Evolutionary conservation across 1,140 invertebrate genomes (phyloP), one percentile per base, ranked within the genome.

Genomic region (Cylas formicarius): DNA sequence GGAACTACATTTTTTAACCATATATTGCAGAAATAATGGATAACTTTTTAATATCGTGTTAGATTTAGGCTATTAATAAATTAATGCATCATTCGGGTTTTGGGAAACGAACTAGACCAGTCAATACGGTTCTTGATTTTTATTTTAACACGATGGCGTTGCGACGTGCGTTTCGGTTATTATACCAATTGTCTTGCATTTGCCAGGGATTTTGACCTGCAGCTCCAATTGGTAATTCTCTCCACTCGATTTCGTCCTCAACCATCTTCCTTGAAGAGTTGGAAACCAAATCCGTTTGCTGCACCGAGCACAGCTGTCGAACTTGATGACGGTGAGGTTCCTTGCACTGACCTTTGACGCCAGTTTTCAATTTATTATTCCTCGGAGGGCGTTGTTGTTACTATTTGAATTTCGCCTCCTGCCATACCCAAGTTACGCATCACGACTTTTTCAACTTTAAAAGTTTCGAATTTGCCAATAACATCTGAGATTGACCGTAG

Each of bases 401-500:
- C 39, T 2, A 48, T 31, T 39, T 56, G 48, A 10, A 49, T 45
- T 42, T 57, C 44, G 4, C 52, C 54, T 18, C 47, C 49, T 2
- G 26, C 17, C 17, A 28, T 4, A 11, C 14, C 29, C 13, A 54
- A 19, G n/a, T 44, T 50, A 26, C 44, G 43, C 17, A 55, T 46
- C 8, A 4, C 4, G n/a, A 59, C 50, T 22, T 55, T 53, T 34
- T 58, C 55, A 10, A 43, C 48, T 42, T 42, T 10, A 46, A 24
- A 19, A 45, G 52, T 33, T 51, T 53, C 9, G 50, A 59, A 6
- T 23, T 27, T 44, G 16, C 20, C 19, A 9, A 36, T 27, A 27
- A 16, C 28, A 19, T 49, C 34, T 11, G 17, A 45, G 3, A 58
- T 1, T 3, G 41, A 27, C 18, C 26, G 9, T 0, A 57, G 11